Percentiles rank a stretch among this genome's conserved stretches.
Evolutionary conservation across 2,113 vertebrate species (phyloP).

Genomic region (Hippopotamus amphibius): DNA sequence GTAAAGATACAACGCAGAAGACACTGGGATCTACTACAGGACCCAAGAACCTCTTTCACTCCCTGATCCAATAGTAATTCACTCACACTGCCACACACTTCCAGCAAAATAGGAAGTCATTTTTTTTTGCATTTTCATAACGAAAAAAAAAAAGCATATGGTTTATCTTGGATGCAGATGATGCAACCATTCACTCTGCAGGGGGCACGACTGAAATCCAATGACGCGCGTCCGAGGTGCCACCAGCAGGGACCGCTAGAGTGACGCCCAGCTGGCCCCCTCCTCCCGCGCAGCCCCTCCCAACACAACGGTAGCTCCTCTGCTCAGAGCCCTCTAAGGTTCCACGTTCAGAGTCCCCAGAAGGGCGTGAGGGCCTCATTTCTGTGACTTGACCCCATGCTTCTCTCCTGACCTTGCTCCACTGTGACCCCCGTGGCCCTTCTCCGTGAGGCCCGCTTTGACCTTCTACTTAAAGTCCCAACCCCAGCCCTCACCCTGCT

Average conservation of each 20-base stretch:
- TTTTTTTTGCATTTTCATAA: neutral
- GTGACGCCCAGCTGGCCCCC: neutral
- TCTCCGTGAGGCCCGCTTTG: neutral
- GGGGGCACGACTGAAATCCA: fast-evolving
- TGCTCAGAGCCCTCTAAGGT: neutral
- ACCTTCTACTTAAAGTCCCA: neutral
- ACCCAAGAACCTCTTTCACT: fast-evolving
- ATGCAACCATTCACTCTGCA: fast-evolving
- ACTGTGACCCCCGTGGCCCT: neutral
- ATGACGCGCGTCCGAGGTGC: fast-evolving
- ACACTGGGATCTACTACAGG: fast-evolving
- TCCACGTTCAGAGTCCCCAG: neutral
- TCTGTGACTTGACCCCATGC: neutral
- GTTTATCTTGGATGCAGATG: fast-evolving
- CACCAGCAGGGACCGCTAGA: too few species aligned
- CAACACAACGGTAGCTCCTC: neutral
- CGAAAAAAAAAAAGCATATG: fast-evolving
- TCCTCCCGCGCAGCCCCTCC: neutral
- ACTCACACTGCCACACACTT: too few species aligned
- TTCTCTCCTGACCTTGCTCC: neutral
- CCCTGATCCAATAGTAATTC: neutral
- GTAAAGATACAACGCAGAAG: fast-evolving
- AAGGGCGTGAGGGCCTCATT: neutral
- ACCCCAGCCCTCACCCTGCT: too few species aligned
- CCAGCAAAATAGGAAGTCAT: too few species aligned